Evolutionary conservation across 2,113 vertebrate species (phyloP), one percentile per base, ranked within the genome.

Genomic region (Oncorhynchus kisutch): DNA sequence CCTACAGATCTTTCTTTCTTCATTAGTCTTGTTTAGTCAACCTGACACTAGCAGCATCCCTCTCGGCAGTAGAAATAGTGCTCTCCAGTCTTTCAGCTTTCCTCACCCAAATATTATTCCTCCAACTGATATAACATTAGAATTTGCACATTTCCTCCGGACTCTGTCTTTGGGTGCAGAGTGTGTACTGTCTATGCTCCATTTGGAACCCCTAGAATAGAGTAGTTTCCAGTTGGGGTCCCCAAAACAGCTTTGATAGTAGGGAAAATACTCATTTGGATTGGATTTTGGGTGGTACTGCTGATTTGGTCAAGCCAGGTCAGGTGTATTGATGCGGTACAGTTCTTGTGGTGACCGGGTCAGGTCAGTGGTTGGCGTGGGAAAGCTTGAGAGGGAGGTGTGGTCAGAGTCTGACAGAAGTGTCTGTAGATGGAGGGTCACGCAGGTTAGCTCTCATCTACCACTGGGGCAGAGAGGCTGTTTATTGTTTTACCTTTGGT

Each of bases 401-500:
- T 20, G 66, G 73, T 84, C 74, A 67, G 34, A 45, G 75, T 84
- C 75, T 79, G n/a, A 71, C 60, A 25, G 77, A 70, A 71, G 79
- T 67, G 75, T 84, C 75, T 81, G 81, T 79, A 73, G 78, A 73
- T 20, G 74, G 81, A 79, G 76, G 78, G 59, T 72, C 76, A 25
- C 18, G 6, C 68, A 71, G 81, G 81, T 90, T 90, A 90, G 88
- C 87, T 86, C 69, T 71, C 81, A 85, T 91, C 90, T 85, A 39
- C 39, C 39, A 83, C 34, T 54, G 76, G 76, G 73, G 72, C 71
- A 76, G 75, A 12, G 29, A 60, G 74, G 73, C 78, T 90, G 87
- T 89, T 92, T 91, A 86, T 90, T 92, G 85, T 88, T 90, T 88
- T 81, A 89, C 87, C 81, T 87, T 84, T 71, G 29, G 83, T 89